A percentile compares a stretch with the other conserved stretches of the same genome.
Conservation (phyloP, 2,113 vertebrate genomes). For the Gymnobelideus leadbeateri region DNA sequence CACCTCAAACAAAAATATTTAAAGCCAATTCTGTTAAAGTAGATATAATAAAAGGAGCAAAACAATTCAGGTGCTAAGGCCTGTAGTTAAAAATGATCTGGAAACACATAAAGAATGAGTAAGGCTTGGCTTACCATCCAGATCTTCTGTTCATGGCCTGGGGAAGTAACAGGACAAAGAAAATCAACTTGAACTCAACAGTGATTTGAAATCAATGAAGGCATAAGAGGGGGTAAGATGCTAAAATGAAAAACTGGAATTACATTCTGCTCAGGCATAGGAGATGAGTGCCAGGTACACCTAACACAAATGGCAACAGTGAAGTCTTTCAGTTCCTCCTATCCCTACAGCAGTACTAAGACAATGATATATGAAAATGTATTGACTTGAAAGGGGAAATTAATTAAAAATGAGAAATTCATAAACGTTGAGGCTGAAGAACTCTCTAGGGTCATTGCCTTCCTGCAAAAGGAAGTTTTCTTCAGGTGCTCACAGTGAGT, state of each 20-base stretch:
- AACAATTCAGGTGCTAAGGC: background rate
- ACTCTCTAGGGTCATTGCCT: constrained; percentile 57
- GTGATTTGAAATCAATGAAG: constrained; percentile 36
- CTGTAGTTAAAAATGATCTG: background rate
- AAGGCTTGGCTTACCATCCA: constrained; percentile 3
- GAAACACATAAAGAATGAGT: background rate
- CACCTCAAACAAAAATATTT: background rate
- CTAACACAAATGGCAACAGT: constrained; percentile 57
- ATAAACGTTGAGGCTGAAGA: constrained; percentile 62
- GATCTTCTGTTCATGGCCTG: background rate
- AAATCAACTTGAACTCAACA: constrained; percentile 33
- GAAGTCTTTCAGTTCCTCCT: constrained; percentile 58
- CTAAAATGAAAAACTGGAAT: constrained; percentile 36
- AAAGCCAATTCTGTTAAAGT: background rate
- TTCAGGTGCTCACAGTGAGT: constrained; percentile 56
- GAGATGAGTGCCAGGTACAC: constrained; percentile 37
- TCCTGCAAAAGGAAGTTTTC: constrained; percentile 64
- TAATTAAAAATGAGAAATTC: constrained; percentile 79
- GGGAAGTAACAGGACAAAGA: background rate
- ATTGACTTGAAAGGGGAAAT: constrained; percentile 71
- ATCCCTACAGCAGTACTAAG: constrained; percentile 58
- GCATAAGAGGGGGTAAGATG: constrained; percentile 29
- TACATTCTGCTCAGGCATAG: constrained; percentile 44
- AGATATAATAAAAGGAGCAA: background rate
- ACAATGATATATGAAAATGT: constrained; percentile 76